phyloP scores from a whole-genome alignment of 2,888 invertebrate species.

The Cancer borealis region DNA sequence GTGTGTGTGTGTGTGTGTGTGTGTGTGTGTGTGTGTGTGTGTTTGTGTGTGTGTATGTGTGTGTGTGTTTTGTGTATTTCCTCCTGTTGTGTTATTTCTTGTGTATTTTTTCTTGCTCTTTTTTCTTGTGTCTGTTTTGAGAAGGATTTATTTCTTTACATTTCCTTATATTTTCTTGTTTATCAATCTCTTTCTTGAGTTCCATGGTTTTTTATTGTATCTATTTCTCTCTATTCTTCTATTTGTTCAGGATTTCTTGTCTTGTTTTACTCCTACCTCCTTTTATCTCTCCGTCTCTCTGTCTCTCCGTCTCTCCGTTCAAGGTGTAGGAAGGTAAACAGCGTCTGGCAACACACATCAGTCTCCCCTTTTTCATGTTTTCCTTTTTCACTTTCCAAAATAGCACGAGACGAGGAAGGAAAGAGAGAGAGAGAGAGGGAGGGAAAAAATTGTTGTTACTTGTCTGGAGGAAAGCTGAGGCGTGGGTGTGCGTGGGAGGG shows the following conservation, averaged over 20 bases:
- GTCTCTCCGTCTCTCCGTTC: not conserved
- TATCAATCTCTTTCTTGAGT: too few relatives aligned
- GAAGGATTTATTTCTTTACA: too few relatives aligned
- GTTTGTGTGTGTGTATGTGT: not conserved
- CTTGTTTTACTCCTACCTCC: not conserved
- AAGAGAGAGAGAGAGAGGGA: not conserved
- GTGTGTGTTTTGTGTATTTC: not conserved
- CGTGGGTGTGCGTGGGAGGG: not conserved
- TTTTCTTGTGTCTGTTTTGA: not conserved
- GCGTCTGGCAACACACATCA: not conserved
- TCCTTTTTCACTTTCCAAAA: conserved; percentile 1
- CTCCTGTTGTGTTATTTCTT: not conserved
- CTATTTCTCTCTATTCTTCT: too few relatives aligned
- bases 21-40: not conserved
- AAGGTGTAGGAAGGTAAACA: not conserved
- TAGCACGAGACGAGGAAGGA: not conserved
- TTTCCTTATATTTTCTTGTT: too few relatives aligned
- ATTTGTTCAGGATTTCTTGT: not conserved
- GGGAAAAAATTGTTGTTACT: not conserved
- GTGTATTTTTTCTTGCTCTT: not conserved
- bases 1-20: too few relatives aligned
- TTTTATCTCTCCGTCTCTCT: not conserved
- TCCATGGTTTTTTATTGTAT: too few relatives aligned
- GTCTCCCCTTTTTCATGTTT: not conserved
- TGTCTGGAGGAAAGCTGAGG: not conserved